Evolutionary conservation across 37 sponge, comb jelly and placozoan genomes (phyloP).

Genomic region (Amphimedon queenslandica): DNA sequence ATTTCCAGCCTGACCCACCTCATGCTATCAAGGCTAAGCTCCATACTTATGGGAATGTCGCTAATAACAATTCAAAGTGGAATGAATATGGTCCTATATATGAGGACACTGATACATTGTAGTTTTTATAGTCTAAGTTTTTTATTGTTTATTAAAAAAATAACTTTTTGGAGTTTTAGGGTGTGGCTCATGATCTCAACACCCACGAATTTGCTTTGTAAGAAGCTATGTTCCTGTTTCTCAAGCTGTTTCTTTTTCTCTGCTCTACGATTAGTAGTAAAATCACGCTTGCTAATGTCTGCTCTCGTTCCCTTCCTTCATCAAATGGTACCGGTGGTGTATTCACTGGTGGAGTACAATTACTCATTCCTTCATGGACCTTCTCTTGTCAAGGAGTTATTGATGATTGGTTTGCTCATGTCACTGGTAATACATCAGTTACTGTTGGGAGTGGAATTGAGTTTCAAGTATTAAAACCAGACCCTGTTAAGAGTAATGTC

Average conservation of each 20-base stretch:
- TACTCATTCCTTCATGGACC: neutral
- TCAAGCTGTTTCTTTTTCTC: too few relatives aligned
- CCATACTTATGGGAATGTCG: neutral
- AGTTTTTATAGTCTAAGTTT: too few relatives aligned
- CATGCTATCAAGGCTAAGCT: neutral
- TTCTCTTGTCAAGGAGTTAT: neutral
- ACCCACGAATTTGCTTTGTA: too few relatives aligned
- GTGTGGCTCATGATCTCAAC: too few relatives aligned
- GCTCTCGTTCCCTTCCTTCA: neutral
- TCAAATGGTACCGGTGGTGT: neutral
- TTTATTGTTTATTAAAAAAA: too few relatives aligned
- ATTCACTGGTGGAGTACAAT: neutral
- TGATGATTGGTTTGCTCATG: neutral
- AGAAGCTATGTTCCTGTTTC: too few relatives aligned
- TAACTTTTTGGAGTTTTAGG: too few relatives aligned
- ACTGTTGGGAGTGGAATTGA: neutral
- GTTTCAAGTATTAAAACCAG: slow-evolving; percentile 8
- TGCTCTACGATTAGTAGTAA: too few relatives aligned
- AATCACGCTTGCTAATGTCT: neutral
- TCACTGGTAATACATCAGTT: neutral
- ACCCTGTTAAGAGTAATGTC: neutral
- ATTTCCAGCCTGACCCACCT: neutral
- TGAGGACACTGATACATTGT: too few relatives aligned
- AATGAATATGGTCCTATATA: neutral
- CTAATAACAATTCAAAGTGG: neutral